Percentiles rank a stretch among this genome's conserved stretches.
These are phyloP conservation scores for Epinephelus lanceolatus DNA, from an alignment of 2,113 vertebrate species.

Conservation along the genomic window DNA sequence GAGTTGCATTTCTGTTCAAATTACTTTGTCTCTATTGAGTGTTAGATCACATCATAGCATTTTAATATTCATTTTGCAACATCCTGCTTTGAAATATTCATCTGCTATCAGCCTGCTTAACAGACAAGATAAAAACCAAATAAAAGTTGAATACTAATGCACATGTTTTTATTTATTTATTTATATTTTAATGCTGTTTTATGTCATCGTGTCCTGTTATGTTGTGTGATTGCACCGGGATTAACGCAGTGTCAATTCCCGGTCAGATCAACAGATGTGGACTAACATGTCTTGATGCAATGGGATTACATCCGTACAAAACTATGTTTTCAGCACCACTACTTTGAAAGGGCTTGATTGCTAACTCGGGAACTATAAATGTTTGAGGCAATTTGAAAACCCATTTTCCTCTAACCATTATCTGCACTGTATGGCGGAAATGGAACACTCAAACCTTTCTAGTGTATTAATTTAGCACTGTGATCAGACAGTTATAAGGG, in stretches of 20 bases:
- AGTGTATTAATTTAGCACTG: slow-evolving; percentile 65
- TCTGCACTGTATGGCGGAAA: slow-evolving; percentile 62
- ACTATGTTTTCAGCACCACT: slow-evolving; percentile 27
- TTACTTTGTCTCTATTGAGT: slow-evolving; percentile 31
- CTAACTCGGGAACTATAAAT: slow-evolving; percentile 64
- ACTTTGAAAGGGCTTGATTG: slow-evolving; percentile 64
- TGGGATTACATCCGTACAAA: slow-evolving; percentile 23
- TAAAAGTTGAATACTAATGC: slow-evolving; percentile 9
- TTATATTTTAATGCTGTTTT: not conserved
- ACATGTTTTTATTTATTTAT: not conserved
- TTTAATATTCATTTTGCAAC: slow-evolving; percentile 51
- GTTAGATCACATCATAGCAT: slow-evolving; percentile 31
- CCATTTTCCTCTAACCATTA: slow-evolving; percentile 77
- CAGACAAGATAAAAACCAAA: slow-evolving; percentile 16
- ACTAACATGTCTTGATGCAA: slow-evolving; percentile 7
- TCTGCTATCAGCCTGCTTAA: slow-evolving; percentile 7
- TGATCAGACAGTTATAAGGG: slow-evolving; percentile 68
- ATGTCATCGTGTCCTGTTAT: not conserved
- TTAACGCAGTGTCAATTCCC: not conserved
- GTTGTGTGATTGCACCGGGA: not conserved
- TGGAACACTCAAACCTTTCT: slow-evolving; percentile 67
- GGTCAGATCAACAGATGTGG: slow-evolving; percentile 38
- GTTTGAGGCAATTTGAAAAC: slow-evolving; percentile 79
- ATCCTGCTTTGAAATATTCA: slow-evolving; percentile 34
- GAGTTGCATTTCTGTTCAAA: slow-evolving; percentile 40